A percentile compares a stretch with the other conserved stretches of the same genome.
Conservation (phyloP, 2,113 vertebrate species). For the Sander vitreus region DNA sequence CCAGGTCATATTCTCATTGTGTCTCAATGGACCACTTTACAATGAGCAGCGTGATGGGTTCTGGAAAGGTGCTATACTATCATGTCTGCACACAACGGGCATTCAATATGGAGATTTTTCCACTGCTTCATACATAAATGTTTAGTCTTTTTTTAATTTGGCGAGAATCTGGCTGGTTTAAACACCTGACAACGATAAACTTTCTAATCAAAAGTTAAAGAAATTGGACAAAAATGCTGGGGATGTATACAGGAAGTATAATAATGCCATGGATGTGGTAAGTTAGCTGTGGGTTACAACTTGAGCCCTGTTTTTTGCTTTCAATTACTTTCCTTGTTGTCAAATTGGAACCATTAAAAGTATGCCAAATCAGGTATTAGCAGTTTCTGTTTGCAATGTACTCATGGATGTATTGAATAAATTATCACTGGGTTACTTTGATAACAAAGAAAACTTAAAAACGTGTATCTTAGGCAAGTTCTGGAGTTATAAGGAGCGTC, state of each 20-base stretch:
- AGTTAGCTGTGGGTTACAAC: background rate
- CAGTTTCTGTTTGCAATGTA: background rate
- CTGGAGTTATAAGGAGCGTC: background rate
- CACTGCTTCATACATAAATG: background rate
- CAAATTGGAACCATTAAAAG: background rate
- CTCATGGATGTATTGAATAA: background rate
- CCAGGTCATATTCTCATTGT: constrained; percentile 37
- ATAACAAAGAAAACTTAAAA: background rate
- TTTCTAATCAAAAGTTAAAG: background rate
- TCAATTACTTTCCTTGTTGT: background rate
- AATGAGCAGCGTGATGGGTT: constrained; percentile 29
- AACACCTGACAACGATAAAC: background rate
- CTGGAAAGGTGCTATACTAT: constrained; percentile 29
- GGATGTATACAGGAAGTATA: background rate
- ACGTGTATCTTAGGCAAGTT: background rate
- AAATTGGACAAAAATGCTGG: background rate
- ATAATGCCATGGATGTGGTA: background rate
- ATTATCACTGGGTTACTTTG: background rate
- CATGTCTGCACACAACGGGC: background rate
- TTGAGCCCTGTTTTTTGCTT: background rate
- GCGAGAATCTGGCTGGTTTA: background rate
- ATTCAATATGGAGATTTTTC: constrained; percentile 29
- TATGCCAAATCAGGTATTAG: background rate
- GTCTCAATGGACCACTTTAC: constrained; percentile 39
- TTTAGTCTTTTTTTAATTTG: background rate